phyloP scores from a whole-genome alignment of 2,113 vertebrate species.

The Tragelaphus buxtoni region DNA sequence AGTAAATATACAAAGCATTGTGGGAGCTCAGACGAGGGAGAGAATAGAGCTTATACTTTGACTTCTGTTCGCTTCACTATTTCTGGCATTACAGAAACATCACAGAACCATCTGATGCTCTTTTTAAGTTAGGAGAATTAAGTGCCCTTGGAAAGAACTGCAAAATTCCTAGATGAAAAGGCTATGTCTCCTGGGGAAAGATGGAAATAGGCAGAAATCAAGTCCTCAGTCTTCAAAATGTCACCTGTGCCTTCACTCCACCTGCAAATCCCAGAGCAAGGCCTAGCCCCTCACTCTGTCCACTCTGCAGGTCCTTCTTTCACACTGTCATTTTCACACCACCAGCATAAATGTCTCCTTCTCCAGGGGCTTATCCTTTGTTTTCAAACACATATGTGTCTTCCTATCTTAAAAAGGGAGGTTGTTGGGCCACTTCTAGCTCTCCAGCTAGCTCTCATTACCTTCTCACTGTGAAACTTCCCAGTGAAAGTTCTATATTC shows the following conservation, averaged over 20 bases:
- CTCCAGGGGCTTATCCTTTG: not conserved
- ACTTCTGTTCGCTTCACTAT: not conserved
- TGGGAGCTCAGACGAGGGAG: not conserved
- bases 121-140: not conserved
- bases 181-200: not conserved
- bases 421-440: not conserved
- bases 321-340: not conserved
- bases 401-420: not conserved
- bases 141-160: not conserved
- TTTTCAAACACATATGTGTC: not conserved
- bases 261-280: not conserved
- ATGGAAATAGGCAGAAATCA: not conserved
- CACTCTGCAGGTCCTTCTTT: not conserved
- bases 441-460: not conserved
- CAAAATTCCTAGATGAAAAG: conserved; percentile 14
- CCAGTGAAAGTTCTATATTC: not conserved
- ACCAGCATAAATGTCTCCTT: not conserved
- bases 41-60: not conserved
- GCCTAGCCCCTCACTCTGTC: not conserved
- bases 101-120: not conserved
- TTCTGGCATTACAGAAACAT: not conserved
- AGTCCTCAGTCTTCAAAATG: not conserved
- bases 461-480: not conserved
- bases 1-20: not conserved
- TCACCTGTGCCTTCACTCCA: not conserved